Evolutionary conservation across 2,113 vertebrate species (phyloP).

Genomic region (Hippocampus abdominalis): DNA sequence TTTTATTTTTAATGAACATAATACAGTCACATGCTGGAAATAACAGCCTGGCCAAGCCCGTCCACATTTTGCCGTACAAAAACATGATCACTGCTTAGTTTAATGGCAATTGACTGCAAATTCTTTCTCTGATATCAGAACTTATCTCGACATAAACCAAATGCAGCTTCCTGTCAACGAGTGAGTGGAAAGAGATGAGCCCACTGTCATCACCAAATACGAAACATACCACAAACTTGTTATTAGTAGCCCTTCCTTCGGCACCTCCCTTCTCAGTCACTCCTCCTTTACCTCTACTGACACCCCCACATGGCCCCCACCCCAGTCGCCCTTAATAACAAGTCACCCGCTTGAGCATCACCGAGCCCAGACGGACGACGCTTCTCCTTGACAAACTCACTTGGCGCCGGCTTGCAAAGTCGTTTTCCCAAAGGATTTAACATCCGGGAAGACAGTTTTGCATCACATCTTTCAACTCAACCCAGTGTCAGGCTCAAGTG

Average conservation of each 20-base stretch:
- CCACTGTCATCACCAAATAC: slow-evolving; percentile 47
- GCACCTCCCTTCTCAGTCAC: slow-evolving; percentile 21
- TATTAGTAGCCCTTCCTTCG: slow-evolving; percentile 47
- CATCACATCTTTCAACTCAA: slow-evolving; percentile 23
- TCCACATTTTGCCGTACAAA: not conserved
- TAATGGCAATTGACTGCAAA: not conserved
- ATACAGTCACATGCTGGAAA: slow-evolving; percentile 10
- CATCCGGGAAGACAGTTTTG: slow-evolving; percentile 29
- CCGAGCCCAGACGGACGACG: slow-evolving; percentile 42
- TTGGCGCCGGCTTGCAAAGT: slow-evolving; percentile 29
- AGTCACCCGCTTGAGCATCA: slow-evolving; percentile 44
- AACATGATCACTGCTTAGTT: not conserved
- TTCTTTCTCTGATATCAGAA: not conserved
- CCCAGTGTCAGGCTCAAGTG: slow-evolving; percentile 16
- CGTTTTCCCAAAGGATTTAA: slow-evolving; percentile 40
- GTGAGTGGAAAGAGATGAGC: slow-evolving; percentile 41
- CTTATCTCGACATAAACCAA: slow-evolving; percentile 10
- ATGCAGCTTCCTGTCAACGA: slow-evolving; percentile 36
- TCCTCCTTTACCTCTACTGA: slow-evolving; percentile 37
- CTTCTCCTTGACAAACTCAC: slow-evolving; percentile 37
- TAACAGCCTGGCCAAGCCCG: not conserved
- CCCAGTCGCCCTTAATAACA: slow-evolving; percentile 46
- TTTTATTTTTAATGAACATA: not conserved
- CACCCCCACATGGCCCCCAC: slow-evolving; percentile 7
- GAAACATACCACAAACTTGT: slow-evolving; percentile 46